Evolutionary conservation across 2,888 invertebrate genomes (phyloP), one percentile per base, ranked within the genome.

Genomic region (Andrena hattorfiana): DNA sequence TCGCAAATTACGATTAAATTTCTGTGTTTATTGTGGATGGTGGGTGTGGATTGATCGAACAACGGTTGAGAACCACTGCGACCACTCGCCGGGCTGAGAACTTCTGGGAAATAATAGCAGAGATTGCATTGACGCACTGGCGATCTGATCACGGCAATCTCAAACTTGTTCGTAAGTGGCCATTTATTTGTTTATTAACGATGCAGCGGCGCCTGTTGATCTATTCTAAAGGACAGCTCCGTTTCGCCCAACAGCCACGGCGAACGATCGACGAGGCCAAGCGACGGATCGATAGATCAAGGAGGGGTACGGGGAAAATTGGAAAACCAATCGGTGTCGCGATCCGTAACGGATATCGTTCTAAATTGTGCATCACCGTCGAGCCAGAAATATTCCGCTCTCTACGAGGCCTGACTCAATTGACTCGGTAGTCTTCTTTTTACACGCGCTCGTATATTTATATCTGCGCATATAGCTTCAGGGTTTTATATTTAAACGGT

Each of bases 151-250:
- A 80, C 67, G 35, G 63, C 82, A 71, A 82, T 82, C 74, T 84
- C 74, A 77, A 82, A 68, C 49, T 70, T 70, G 69, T 54, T 13
- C 70, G 59, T 71, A 82, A 84, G 71, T 74, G 83, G 78, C 59
- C 82, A 42, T 35, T 78, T 78, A 84, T 82, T 82, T 82, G 77
- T 84, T 82, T 84, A 75, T 78, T 70, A 84, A 78, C 66, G 80
- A 82, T 56, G 70, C 48, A 16, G 26, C 78, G 68, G 78, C 78
- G 78, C 28, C 56, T 78, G 95, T 95, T 75, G 95, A 96, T 93
- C 77, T 81, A 78, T 73, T 79, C 72, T 82, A 77, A 76, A 70
- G 49, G 70, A 60, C 48, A 62, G 64, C 68, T 28, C 54, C 42
- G 69, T n/a, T 54, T 67, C 72, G 63, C 54, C 51, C 8, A 26